Evolutionary conservation across 2,797 vertebrate species (phyloP).

Genomic region (Morelia viridis): DNA sequence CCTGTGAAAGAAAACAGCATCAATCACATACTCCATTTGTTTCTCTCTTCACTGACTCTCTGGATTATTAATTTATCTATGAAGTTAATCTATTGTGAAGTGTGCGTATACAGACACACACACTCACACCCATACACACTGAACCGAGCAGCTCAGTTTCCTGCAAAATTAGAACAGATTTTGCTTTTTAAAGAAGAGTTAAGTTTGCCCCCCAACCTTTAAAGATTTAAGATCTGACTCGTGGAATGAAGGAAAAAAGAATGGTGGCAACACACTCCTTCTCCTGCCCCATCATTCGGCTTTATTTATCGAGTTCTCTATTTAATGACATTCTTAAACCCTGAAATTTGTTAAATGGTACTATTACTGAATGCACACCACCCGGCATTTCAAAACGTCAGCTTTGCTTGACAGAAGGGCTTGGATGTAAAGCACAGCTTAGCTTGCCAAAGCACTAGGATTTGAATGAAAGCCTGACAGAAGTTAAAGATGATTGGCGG

Average conservation of each 20-base stretch:
- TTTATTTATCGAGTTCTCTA: slow-evolving; percentile 28
- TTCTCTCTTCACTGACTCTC: slow-evolving; percentile 78
- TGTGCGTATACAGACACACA: slow-evolving; percentile 37
- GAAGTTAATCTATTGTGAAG: slow-evolving; percentile 80
- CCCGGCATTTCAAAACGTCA: slow-evolving; percentile 9
- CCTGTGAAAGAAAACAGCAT: slow-evolving; percentile 93
- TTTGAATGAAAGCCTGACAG: slow-evolving; percentile 55
- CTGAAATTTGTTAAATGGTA: slow-evolving; percentile 25
- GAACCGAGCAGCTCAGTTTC: slow-evolving; percentile 21
- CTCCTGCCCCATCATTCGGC: background rate
- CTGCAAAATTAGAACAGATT: slow-evolving; percentile 24
- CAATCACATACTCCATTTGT: slow-evolving; percentile 84
- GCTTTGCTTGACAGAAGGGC: slow-evolving; percentile 47
- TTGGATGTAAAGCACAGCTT: slow-evolving; percentile 35
- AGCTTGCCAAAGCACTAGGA: slow-evolving; percentile 31
- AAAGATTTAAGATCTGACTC: background rate
- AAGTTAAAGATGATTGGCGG: slow-evolving; percentile 58
- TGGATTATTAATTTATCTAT: slow-evolving; percentile 85
- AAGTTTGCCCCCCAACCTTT: background rate
- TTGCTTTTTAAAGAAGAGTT: background rate
- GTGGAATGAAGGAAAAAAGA: slow-evolving; percentile 23
- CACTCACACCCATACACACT: background rate
- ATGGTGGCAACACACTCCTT: background rate
- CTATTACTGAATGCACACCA: slow-evolving; percentile 18
- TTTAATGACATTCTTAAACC: slow-evolving; percentile 38